These are phyloP conservation scores for Argyrosomus japonicus DNA, from an alignment of 2,113 vertebrate genomes.

Conservation along the genomic window DNA sequence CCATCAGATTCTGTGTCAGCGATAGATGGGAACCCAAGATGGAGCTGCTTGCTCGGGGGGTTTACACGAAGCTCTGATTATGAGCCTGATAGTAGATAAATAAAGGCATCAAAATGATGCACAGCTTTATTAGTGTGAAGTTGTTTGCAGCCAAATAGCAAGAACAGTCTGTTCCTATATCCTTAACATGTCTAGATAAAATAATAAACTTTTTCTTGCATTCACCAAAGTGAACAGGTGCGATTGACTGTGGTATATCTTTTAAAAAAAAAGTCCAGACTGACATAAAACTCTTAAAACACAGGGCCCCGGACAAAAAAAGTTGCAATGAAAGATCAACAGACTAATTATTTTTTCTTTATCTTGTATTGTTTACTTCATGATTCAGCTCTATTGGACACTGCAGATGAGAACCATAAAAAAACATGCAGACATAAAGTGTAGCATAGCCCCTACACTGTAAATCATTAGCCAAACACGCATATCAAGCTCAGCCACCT, in stretches of 20 bases:
- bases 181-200: background rate
- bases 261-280: background rate
- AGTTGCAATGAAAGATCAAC: no score
- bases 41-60: conserved; percentile 10
- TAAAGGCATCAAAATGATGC: conserved; percentile 18
- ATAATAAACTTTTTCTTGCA: background rate
- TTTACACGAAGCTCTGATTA: conserved; percentile 46
- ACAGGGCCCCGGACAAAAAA: no score
- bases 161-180: conserved; percentile 17
- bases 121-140: conserved; percentile 26
- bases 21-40: conserved; percentile 57
- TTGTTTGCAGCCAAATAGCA: conserved; percentile 24
- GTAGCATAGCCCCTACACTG: background rate
- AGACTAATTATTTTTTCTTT: no score
- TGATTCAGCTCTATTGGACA: background rate
- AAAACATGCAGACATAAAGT: background rate
- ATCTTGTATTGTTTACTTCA: background rate
- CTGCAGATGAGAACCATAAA: background rate
- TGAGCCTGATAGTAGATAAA: conserved; percentile 47
- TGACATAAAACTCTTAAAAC: no score
- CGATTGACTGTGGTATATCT: background rate
- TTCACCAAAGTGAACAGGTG: background rate
- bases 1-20: conserved; percentile 52
- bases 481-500: background rate
- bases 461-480: background rate